Conservation (phyloP, 2,797 vertebrate species). For the Anableps anableps region DNA sequence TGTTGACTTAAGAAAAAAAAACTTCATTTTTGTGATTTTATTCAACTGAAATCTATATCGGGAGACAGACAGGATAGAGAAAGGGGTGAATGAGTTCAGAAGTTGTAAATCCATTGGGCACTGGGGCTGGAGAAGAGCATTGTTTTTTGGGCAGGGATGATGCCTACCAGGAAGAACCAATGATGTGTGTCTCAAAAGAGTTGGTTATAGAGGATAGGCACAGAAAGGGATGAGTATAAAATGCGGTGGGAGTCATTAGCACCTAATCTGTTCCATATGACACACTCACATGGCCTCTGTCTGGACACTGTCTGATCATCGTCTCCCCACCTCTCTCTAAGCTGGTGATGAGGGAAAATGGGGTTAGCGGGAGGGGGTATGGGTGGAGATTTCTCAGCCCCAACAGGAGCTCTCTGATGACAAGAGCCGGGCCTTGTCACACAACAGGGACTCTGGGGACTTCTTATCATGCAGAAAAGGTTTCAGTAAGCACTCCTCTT, state of each 20-base stretch:
- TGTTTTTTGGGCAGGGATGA: conserved; percentile 83
- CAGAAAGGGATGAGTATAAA: background rate
- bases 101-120: conserved; percentile 59
- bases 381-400: conserved; percentile 68
- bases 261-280: conserved; percentile 98
- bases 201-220: conserved; percentile 62
- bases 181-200: conserved; percentile 26
- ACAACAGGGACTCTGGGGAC: conserved; percentile 68
- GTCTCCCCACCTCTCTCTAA: conserved; percentile 40
- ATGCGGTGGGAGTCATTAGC: conserved; percentile 57
- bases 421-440: conserved; percentile 68
- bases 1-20: background rate
- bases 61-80: conserved; percentile 71
- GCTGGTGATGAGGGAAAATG: conserved; percentile 35
- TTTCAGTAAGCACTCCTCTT: conserved; percentile 54
- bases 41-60: background rate
- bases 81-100: conserved; percentile 19
- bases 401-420: conserved; percentile 77
- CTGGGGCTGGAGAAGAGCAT: conserved; percentile 65
- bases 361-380: conserved; percentile 25
- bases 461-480: conserved; percentile 63
- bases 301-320: conserved; percentile 72
- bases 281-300: conserved; percentile 89
- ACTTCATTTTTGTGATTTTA: conserved; percentile 7
- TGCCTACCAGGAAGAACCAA: conserved; percentile 57